Conservation (phyloP, 2,888 invertebrate genomes). For the Ormyrus rosae region DNA sequence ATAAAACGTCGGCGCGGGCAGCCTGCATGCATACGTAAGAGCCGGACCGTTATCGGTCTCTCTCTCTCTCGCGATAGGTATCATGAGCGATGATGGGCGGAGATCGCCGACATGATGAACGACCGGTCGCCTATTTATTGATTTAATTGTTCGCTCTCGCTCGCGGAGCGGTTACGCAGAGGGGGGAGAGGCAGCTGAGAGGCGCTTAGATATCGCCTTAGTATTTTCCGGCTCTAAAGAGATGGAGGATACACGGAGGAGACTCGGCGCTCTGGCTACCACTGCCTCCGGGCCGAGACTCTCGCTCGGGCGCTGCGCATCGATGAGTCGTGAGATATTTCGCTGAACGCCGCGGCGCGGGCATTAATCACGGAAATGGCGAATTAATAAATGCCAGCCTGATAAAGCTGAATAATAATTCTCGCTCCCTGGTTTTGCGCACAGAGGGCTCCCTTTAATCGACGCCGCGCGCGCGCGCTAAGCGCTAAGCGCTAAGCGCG, state of each 20-base stretch:
- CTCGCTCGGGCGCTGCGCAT: neutral
- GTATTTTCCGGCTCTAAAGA: neutral
- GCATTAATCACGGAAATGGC: conserved; percentile 50
- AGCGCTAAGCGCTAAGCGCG: neutral
- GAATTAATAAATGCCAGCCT: conserved; percentile 51
- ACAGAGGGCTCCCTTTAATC: conserved; percentile 20
- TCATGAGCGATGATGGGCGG: conserved; percentile 53
- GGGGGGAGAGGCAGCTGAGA: too few relatives aligned
- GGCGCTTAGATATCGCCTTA: too few relatives aligned
- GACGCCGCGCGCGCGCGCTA: neutral
- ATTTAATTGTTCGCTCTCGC: conserved; percentile 45
- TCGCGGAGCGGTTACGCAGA: neutral
- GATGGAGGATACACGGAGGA: neutral
- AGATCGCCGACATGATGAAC: conserved; percentile 33
- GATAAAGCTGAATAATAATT: conserved; percentile 52
- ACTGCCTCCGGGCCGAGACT: neutral
- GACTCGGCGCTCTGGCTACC: too few relatives aligned
- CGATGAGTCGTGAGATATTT: conserved; percentile 30
- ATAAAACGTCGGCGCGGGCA: too few relatives aligned
- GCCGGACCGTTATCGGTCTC: conserved; percentile 19
- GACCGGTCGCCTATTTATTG: conserved; percentile 47
- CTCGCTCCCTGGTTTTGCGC: conserved; percentile 23
- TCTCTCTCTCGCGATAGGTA: conserved; percentile 20
- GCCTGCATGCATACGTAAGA: neutral
- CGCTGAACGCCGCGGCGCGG: neutral